Evolutionary conservation across 2,113 vertebrate genomes (phyloP), one percentile per base, ranked within the genome.

Genomic region (Boulengeromyrus knoepffleri): DNA sequence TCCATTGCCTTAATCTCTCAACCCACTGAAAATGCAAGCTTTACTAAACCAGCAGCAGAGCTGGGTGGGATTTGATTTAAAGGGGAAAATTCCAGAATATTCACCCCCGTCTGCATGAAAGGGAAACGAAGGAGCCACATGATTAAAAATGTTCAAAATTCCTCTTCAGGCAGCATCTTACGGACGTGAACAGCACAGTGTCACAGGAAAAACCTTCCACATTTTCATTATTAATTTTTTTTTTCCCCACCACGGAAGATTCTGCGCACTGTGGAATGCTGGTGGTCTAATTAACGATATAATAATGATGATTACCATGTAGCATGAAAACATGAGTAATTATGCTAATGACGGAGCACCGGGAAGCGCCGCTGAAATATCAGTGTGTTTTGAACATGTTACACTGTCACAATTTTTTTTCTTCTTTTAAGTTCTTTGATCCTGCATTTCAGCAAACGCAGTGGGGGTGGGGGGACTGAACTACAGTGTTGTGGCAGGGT

Each of bases 281-380:
- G 70, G 88, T 21, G 66, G 50, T 89, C 77, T 47, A 89, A 89
- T 89, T 58, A 89, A 52, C 17, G 24, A 45, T 58, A 46, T 89
- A 85, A 89, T 89, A 85, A 89, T 53, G 31, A 39, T 17, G 50
- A 89, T 88, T 85, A 85, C 24, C 52, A 47, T 52, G n/a, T 89
- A 87, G 56, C 15, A 88, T 58, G 87, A 45, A 88, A 85, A 85
- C 50, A 56, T 0, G 21, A 89, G 42, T 47, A 89, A 89, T 89
- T 45, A 85, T 47, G 24, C 24, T 85, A 46, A 47, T 85, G 89
- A 27, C 31, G 19, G 50, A 21, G 13, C 47, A 52, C n/a, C 5
- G 12, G 88, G 56, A 39, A 62, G 77, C 2, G 5, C 15, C 9
- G 10, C 52, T 88, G 39, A 85, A 46, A 85, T 58, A 89, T 84